Conservation (phyloP, 2,797 vertebrate species). For the Xiphophorus birchmanni region DNA sequence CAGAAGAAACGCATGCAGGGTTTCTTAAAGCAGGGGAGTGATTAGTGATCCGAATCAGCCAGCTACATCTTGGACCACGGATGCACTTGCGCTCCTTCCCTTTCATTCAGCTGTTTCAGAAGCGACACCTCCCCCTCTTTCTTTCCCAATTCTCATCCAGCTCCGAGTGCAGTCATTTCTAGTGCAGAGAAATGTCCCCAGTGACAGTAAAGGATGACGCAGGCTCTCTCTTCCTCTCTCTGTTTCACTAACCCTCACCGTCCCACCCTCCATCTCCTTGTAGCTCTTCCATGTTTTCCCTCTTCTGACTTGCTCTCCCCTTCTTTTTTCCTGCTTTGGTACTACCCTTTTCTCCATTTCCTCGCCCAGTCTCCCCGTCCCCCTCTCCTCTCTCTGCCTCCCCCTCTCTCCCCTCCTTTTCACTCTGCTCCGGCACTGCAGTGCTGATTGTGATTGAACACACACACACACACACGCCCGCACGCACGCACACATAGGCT, state of each 20-base stretch:
- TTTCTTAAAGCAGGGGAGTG: conserved; percentile 43
- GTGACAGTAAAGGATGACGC: conserved; percentile 80
- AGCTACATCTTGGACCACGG: conserved; percentile 70
- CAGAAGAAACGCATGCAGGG: conserved; percentile 43
- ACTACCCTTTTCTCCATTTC: conserved; percentile 62
- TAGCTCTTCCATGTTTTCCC: conserved; percentile 56
- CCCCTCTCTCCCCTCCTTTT: conserved; percentile 23
- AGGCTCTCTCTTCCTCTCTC: conserved; percentile 70
- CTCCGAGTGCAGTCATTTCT: conserved; percentile 80
- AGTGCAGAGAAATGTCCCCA: conserved; percentile 82
- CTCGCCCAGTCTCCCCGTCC: conserved; percentile 40
- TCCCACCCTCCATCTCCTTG: conserved; percentile 3
- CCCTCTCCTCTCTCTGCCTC: conserved; percentile 19
- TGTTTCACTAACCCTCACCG: conserved; percentile 48
- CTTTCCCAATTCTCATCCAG: conserved; percentile 65
- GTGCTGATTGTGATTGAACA: conserved; percentile 82
- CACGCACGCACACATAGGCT: conserved; percentile 37
- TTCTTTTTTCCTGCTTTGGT: conserved; percentile 41
- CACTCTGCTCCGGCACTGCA: conserved; percentile 80
- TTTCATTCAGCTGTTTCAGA: conserved; percentile 76
- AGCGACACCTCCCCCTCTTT: conserved; percentile 51
- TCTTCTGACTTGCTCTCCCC: conserved; percentile 60
- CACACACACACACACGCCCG: conserved; percentile 30
- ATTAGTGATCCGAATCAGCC: conserved; percentile 64
- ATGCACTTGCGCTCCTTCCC: conserved; percentile 62